Base-by-base conservation (phyloP, 1,140 invertebrate species). In the Habropoda laboriosa region DNA sequence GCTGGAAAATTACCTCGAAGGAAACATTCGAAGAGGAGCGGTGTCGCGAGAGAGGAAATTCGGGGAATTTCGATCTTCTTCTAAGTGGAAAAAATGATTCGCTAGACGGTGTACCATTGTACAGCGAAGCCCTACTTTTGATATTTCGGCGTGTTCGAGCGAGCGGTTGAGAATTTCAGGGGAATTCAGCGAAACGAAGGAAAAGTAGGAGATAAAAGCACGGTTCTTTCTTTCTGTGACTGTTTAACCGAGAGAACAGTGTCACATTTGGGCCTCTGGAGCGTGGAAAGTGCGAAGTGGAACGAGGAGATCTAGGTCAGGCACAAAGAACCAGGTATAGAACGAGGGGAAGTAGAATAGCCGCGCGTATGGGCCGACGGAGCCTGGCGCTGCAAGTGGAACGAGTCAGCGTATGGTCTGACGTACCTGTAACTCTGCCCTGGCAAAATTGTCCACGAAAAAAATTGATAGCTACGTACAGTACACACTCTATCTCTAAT, bases 21-120 rank as follows among this genome's bases (percentile, higher is more conserved):
- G 83, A 75, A 80, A 80, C 78, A 55, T 64, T 51, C n/a, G n/a
- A n/a, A n/a, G n/a, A n/a, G n/a, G n/a, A n/a, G 51, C 64, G 3
- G 42, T 5, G 16, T 13, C 7, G 40, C 0, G 30, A 10, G 2
- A 13, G 13, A 38, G 49, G n/a, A n/a, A n/a, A n/a, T n/a, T n/a
- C n/a, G n/a, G n/a, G n/a, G n/a, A n/a, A 79, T 85, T 86, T 85
- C 82, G 85, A 86, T 86, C 82, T 85, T 83, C 82, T 79, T 85
- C 85, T 38, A 60, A 82, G 42, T 51, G 38, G 42, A 0, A n/a
- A n/a, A n/a, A n/a, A n/a, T n/a, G n/a, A n/a, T n/a, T n/a, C n/a
- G n/a, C n/a, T n/a, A n/a, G n/a, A n/a, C n/a, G n/a, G n/a, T n/a
- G n/a, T n/a, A n/a, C n/a, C n/a, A n/a, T n/a, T n/a, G n/a, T n/a